These are phyloP conservation scores for Julus scandinavius DNA, from an alignment of 2,888 invertebrate genomes.

Conservation along the genomic window DNA sequence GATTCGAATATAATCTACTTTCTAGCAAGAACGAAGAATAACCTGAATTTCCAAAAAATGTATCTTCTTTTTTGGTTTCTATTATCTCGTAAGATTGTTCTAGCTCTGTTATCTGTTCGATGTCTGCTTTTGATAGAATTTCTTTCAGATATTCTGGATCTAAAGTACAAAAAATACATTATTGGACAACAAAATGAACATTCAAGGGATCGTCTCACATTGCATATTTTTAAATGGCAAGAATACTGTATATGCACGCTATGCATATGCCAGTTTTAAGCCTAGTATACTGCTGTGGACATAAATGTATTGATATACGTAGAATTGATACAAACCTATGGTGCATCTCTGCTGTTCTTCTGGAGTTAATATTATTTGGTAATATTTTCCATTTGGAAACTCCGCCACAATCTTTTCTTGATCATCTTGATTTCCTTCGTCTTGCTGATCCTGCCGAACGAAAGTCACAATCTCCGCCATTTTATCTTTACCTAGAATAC, in stretches of 20 bases:
- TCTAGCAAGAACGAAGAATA: neutral
- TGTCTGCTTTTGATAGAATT: neutral
- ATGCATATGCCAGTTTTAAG: too few species aligned
- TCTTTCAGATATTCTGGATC: neutral
- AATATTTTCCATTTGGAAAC: neutral
- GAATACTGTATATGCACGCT: too few species aligned
- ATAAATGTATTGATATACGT: too few species aligned
- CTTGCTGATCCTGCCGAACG: neutral
- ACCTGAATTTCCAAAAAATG: neutral
- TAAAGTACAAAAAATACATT: neutral
- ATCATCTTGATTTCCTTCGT: neutral
- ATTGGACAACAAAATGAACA: too few species aligned
- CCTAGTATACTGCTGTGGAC: too few species aligned
- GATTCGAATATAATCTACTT: neutral
- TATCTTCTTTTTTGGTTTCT: neutral
- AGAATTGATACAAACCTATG: neutral
- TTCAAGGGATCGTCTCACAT: too few species aligned
- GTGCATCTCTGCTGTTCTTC: neutral
- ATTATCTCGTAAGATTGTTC: neutral
- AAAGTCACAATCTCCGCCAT: neutral
- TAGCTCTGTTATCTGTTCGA: neutral
- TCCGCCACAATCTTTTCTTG: neutral
- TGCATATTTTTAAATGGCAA: too few species aligned
- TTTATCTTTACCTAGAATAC: neutral
- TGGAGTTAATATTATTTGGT: neutral